Conservation (phyloP, 2,888 invertebrate species). For the Spodoptera picta region DNA sequence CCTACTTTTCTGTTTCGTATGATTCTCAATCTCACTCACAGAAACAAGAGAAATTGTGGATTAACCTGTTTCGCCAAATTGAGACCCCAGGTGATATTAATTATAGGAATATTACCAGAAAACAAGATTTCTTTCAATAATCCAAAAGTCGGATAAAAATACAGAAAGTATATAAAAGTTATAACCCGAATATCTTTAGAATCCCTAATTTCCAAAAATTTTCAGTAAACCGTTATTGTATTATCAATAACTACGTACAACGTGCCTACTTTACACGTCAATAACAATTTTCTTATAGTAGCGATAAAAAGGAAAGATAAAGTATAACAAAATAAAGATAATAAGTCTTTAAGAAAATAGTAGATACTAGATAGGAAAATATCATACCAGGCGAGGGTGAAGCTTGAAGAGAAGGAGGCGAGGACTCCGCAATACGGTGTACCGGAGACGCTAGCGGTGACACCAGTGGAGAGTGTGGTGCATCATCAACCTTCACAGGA, state of each 20-base stretch:
- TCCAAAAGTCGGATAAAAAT: too few relatives aligned
- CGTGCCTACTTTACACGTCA: conserved; percentile 55
- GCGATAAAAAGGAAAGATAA: conserved; percentile 70
- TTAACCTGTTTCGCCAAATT: too few relatives aligned
- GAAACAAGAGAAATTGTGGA: conserved; percentile 7
- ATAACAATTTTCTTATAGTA: conserved; percentile 57
- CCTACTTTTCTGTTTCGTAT: conserved; percentile 74
- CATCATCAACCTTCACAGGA: conserved; percentile 68
- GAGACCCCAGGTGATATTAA: too few relatives aligned
- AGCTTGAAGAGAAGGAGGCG: conserved; percentile 72
- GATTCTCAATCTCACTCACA: conserved; percentile 22
- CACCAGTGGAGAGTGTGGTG: conserved; percentile 72
- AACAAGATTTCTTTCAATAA: too few relatives aligned
- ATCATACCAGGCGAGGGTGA: conserved; percentile 80
- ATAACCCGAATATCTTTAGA: too few relatives aligned
- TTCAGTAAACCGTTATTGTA: too few relatives aligned
- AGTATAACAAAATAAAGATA: conserved; percentile 69
- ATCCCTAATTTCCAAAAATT: too few relatives aligned
- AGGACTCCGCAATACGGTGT: conserved; percentile 68
- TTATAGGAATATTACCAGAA: too few relatives aligned
- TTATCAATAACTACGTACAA: conserved; percentile 25
- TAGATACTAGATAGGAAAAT: conserved; percentile 38
- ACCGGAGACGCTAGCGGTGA: conserved; percentile 81
- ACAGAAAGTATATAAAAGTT: too few relatives aligned
- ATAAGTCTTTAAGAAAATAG: conserved; percentile 45